Evolutionary conservation across 2,113 vertebrate genomes (phyloP), one percentile per base, ranked within the genome.

Genomic region (Camelus bactrianus): DNA sequence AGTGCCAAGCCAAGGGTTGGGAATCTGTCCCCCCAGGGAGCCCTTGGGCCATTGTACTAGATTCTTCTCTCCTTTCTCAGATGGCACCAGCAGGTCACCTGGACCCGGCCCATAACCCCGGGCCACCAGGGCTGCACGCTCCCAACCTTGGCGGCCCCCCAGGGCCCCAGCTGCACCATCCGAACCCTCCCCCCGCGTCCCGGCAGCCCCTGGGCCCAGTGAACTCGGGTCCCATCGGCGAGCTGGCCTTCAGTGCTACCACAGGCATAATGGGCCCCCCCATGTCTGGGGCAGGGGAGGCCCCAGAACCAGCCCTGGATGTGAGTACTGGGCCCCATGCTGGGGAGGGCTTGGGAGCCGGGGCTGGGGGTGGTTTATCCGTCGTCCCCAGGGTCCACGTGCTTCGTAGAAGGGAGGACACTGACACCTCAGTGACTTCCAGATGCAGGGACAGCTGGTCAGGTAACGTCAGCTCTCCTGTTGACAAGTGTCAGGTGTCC

Each of bases 271-370:
- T 98, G 96, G 98, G 97, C 11, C 95, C 97, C n/a, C 93, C 97
- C 8, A 95, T 99, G 15, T 98, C 98, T 3, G 98, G 98, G 0
- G 93, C 98, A 0, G 99, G 99, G 8, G 99, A 99, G 0, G 99
- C 99, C 70, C 97, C 99, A 0, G 99, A 99, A 92, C 99, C 99
- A 6, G 97, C 99, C 22, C 98, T 99, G 32, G 99, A 99, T 22
- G 99, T 99, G 98, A 99, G 99, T 99, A 95, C 13, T 19, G 8
- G 24, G 72, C 50, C 72, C 77, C 0, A 2, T 38, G 65, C n/a
- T 35, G 12, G 35, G 85, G 54, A 70, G 35, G 28, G 6, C 0
- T 0, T 60, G 87, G 89, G 50, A 67, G 62, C 50, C 22, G 9
- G 88, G 86, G 4, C 12, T 28, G 26, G 26, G 80, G 58, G 32